These are phyloP conservation scores for Cheilosia impressa DNA, from an alignment of 2,888 invertebrate genomes.

Conservation along the genomic window DNA sequence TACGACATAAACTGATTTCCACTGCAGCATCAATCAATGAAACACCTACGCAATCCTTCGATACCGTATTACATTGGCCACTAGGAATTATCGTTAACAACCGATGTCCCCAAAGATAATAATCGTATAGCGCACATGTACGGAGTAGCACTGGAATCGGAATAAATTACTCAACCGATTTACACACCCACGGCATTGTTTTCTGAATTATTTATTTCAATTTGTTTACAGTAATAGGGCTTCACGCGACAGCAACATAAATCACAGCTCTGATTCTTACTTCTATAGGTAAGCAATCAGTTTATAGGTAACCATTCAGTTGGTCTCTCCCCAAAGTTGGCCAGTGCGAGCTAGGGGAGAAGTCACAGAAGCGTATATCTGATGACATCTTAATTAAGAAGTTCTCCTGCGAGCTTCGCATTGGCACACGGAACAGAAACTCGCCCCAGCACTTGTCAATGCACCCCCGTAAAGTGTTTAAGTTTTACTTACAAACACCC, in stretches of 20 bases:
- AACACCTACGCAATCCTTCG: constrained; percentile 9
- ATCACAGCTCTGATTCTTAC: not conserved
- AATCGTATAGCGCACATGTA: not conserved
- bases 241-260: not conserved
- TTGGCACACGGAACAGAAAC: not conserved
- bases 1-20: constrained; percentile 1
- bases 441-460: not conserved
- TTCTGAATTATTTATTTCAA: not conserved
- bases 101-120: constrained; percentile 3
- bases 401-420: constrained; percentile 24
- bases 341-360: not conserved
- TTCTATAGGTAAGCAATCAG: constrained; percentile 14
- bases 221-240: not conserved
- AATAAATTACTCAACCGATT: constrained; percentile 5
- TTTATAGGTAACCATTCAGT: constrained; percentile 27
- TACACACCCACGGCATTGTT: constrained; percentile 5
- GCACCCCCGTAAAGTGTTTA: not conserved
- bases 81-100: constrained; percentile 2
- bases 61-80: constrained; percentile 3
- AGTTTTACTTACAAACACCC: constrained; percentile 1
- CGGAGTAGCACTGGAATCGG: not conserved
- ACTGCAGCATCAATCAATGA: constrained; percentile 8
- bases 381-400: constrained; percentile 38
- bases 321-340: constrained; percentile 9
- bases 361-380: constrained; percentile 3